These are phyloP conservation scores for Oophaga sylvatica DNA, from an alignment of 2,797 vertebrate species.

Conservation along the genomic window DNA sequence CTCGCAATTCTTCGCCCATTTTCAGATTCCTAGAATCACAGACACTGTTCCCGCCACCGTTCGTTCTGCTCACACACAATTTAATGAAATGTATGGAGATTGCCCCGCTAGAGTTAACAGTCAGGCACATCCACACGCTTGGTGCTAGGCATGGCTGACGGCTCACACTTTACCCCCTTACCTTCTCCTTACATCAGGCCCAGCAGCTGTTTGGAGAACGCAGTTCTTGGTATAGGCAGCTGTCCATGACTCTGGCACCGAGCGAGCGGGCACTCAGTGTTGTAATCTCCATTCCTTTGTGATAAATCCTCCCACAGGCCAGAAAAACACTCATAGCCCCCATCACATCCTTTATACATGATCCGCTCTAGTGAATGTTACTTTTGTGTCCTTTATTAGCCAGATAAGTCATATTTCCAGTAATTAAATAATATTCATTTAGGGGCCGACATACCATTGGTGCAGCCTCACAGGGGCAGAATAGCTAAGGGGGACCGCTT, in stretches of 20 bases:
- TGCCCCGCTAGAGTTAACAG: not conserved
- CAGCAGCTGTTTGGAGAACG: conserved; percentile 33
- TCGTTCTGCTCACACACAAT: not conserved
- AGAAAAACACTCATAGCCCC: not conserved
- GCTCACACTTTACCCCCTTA: conserved; percentile 13
- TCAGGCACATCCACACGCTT: not conserved
- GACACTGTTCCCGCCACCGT: not conserved
- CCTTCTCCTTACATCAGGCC: conserved; percentile 7
- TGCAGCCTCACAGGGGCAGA: too few species aligned
- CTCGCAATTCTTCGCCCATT: conserved; percentile 24
- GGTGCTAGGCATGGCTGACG: not conserved
- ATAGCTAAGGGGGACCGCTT: too few species aligned
- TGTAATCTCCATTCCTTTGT: conserved; percentile 13
- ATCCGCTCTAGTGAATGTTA: too few species aligned
- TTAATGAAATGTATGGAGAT: not conserved
- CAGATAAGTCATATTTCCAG: too few species aligned
- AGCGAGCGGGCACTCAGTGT: not conserved
- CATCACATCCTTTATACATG: not conserved
- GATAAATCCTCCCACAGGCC: not conserved
- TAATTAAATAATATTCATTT: too few species aligned
- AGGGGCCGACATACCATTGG: too few species aligned
- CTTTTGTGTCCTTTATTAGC: too few species aligned
- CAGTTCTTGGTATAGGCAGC: conserved; percentile 10
- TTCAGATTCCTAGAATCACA: conserved; percentile 26
- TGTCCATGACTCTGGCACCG: not conserved